These are phyloP conservation scores for Mesorhabditis belari DNA, from an alignment of 2,888 invertebrate genomes.

Conservation along the genomic window DNA sequence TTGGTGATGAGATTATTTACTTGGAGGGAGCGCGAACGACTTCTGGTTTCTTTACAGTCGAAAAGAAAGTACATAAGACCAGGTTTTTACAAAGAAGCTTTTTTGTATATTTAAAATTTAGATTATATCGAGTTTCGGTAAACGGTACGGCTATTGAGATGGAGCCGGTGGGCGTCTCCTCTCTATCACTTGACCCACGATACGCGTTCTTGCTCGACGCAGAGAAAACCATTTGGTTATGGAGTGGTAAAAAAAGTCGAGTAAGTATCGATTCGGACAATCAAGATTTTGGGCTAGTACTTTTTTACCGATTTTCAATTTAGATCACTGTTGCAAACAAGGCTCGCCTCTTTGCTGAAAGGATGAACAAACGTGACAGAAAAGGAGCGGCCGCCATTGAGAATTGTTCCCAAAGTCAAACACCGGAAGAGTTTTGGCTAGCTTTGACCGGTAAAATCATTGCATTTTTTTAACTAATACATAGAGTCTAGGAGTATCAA, in stretches of 20 bases:
- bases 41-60: constrained; percentile 92
- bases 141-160: constrained; percentile 58
- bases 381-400: constrained; percentile 87
- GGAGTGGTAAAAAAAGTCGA: constrained; percentile 65
- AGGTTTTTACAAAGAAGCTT: constrained; percentile 15
- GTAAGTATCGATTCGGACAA: not conserved
- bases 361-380: constrained; percentile 94
- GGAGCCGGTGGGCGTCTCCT: constrained; percentile 53
- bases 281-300: too few species aligned
- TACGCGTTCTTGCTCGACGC: constrained; percentile 86
- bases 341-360: constrained; percentile 80
- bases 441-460: constrained; percentile 57
- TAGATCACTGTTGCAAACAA: constrained; percentile 51
- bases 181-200: constrained; percentile 74
- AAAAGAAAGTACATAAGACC: constrained; percentile 40
- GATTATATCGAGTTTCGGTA: constrained; percentile 47
- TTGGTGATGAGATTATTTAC: constrained; percentile 82
- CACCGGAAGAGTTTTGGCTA: constrained; percentile 78
- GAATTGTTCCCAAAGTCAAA: constrained; percentile 74
- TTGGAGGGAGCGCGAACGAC: constrained; percentile 95
- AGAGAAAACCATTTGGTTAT: constrained; percentile 75
- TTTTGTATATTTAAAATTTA: constrained; percentile 3
- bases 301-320: constrained; percentile 5
- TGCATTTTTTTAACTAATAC: not conserved
- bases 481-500: constrained; percentile 16